These are phyloP conservation scores for Sinocyclocheilus grahami DNA, from an alignment of 2,113 vertebrate species.

Conservation along the genomic window DNA sequence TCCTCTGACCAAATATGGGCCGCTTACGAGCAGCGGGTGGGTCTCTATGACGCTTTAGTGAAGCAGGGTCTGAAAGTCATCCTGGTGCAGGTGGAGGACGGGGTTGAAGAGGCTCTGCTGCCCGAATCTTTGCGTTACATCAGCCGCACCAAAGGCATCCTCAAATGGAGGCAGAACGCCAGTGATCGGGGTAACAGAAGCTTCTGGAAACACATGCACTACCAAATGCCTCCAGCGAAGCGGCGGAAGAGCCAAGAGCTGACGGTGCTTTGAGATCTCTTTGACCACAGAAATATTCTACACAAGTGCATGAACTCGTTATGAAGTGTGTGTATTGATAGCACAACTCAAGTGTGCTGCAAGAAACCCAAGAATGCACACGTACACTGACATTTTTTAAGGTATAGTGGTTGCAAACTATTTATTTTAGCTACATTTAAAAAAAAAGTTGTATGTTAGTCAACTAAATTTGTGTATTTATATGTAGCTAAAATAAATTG, in stretches of 20 bases:
- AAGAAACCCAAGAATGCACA: too few relatives aligned
- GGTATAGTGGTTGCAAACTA: too few relatives aligned
- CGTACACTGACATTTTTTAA: too few relatives aligned
- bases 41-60: constrained; percentile 81
- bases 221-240: constrained; percentile 76
- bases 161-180: constrained; percentile 73
- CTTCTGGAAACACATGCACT: constrained; percentile 87
- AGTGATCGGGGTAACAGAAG: constrained; percentile 59
- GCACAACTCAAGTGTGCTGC: too few relatives aligned
- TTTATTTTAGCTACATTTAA: too few relatives aligned
- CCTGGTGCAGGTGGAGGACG: constrained; percentile 70
- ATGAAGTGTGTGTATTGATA: neutral
- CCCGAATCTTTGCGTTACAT: constrained; percentile 84
- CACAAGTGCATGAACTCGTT: neutral
- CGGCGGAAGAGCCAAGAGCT: neutral
- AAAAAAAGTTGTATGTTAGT: too few relatives aligned
- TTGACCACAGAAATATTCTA: neutral
- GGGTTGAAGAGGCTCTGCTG: constrained; percentile 73
- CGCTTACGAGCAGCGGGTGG: constrained; percentile 78
- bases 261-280: neutral
- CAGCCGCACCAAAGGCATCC: constrained; percentile 80
- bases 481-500: too few relatives aligned
- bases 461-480: too few relatives aligned
- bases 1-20: constrained; percentile 52
- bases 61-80: constrained; percentile 78